Conservation (phyloP, 2,113 vertebrate species). For the Trachemys scripta region DNA sequence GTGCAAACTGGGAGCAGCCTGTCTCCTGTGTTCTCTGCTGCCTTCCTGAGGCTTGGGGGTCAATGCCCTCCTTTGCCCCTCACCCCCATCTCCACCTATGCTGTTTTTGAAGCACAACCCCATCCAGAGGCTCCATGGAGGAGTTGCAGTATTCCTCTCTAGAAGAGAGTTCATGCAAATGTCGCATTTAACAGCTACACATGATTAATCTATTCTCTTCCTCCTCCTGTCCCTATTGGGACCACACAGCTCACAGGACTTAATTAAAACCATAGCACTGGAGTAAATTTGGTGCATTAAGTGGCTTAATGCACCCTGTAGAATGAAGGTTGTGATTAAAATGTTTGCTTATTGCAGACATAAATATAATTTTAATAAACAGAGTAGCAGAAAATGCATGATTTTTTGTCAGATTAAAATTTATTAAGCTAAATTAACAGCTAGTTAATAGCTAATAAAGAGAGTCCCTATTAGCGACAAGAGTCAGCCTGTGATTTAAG, state of each 20-base stretch:
- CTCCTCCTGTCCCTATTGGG: background rate
- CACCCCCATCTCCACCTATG: no score
- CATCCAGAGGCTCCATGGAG: background rate
- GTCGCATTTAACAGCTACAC: background rate
- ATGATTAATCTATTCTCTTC: background rate
- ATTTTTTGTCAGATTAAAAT: background rate
- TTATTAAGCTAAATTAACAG: background rate
- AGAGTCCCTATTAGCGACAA: background rate
- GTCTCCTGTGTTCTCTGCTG: no score
- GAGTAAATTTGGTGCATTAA: background rate
- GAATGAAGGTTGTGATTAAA: background rate
- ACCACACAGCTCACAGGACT: background rate
- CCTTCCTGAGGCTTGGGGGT: no score
- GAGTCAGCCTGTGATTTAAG: background rate
- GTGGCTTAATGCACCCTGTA: background rate
- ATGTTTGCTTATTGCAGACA: background rate
- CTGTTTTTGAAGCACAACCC: background rate
- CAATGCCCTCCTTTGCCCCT: no score
- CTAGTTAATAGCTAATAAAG: constrained; percentile 8
- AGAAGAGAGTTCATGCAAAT: background rate
- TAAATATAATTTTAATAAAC: background rate
- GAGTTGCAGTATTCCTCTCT: background rate
- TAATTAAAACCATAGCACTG: background rate
- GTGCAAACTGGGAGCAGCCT: no score
- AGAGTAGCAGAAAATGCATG: background rate